phyloP scores from a whole-genome alignment of 1,140 invertebrate species.

The Teleogryllus occipitalis region DNA sequence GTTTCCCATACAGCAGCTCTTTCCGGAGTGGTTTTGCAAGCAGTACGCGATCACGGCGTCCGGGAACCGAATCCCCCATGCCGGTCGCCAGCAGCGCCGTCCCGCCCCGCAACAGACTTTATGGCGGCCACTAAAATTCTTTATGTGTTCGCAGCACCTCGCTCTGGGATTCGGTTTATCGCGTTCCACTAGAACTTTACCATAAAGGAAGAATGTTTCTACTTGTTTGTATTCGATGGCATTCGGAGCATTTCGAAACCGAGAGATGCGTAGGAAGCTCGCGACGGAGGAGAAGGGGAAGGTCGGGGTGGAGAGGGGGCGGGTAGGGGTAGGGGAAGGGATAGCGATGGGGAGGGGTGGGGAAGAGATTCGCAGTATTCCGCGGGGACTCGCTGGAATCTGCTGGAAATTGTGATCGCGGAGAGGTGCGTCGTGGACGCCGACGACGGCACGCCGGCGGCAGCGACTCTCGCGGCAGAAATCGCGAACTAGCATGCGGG shows the following conservation, averaged over 20 bases:
- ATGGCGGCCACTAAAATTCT: background rate
- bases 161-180: background rate
- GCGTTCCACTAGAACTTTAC: background rate
- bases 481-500: no score
- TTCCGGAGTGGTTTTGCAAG: no score
- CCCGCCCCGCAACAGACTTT: background rate
- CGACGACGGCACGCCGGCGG: no score
- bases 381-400: background rate
- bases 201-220: background rate
- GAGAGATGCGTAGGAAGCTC: background rate
- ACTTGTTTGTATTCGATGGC: constrained; percentile 3
- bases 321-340: no score
- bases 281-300: background rate
- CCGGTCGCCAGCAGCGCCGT: background rate
- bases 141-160: background rate
- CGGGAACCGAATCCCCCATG: no score
- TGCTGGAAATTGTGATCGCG: background rate
- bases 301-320: no score
- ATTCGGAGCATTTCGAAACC: background rate
- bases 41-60: no score
- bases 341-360: no score
- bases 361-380: background rate
- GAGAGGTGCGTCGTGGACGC: no score
- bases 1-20: no score
- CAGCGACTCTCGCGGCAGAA: no score